A percentile compares a stretch with the other conserved stretches of the same genome.
Conservation (phyloP, 2,797 vertebrate species). For the Eleutherodactylus coqui region DNA sequence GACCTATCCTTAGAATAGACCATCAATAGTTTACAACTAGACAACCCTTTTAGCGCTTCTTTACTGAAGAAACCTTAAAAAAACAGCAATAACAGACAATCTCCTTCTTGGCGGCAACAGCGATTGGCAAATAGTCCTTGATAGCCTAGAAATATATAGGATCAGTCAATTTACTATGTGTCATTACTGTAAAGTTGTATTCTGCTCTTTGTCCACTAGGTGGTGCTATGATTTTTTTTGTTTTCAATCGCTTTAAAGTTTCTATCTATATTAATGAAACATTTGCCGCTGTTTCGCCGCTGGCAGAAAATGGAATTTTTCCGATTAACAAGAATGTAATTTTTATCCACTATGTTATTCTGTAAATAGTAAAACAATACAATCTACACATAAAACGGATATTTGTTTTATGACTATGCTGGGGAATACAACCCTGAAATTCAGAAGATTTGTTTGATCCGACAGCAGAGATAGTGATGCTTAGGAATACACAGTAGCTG, state of each 20-base stretch:
- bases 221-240: conserved; percentile 13
- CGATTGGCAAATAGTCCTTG: no score
- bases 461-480: not conserved
- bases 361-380: conserved; percentile 10
- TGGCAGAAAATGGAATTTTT: conserved; percentile 27
- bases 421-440: not conserved
- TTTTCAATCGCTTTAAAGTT: not conserved
- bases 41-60: no score
- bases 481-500: not conserved
- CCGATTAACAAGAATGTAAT: conserved; percentile 23
- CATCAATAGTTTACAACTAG: no score
- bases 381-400: not conserved
- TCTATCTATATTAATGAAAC: not conserved
- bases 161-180: not conserved
- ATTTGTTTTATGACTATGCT: not conserved
- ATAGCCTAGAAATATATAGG: no score
- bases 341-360: conserved; percentile 2
- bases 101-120: no score
- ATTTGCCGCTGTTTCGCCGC: not conserved
- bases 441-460: not conserved
- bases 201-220: conserved; percentile 19
- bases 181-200: not conserved
- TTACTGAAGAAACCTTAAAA: no score
- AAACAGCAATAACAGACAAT: no score
- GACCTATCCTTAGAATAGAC: no score